phyloP scores from a whole-genome alignment of 2,113 vertebrate species.

The Papio anubis region DNA sequence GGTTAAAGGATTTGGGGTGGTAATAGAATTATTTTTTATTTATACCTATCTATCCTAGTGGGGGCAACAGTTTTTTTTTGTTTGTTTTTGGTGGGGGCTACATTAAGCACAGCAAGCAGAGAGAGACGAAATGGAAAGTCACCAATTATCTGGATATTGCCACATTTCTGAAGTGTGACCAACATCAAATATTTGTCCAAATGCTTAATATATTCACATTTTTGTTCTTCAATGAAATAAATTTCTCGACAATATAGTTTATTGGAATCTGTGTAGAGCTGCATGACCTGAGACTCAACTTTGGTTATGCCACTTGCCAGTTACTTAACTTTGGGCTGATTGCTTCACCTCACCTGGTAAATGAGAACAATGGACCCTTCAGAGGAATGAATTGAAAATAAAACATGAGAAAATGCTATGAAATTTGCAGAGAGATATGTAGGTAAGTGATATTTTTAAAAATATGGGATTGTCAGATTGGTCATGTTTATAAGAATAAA shows the following conservation, averaged over 20 bases:
- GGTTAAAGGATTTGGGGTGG: conserved; percentile 54
- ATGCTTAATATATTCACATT: neutral
- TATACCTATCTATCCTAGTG: conserved; percentile 48
- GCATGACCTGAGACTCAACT: neutral
- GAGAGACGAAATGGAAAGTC: neutral
- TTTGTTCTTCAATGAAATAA: neutral
- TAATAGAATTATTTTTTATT: conserved; percentile 67
- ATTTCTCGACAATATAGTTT: neutral
- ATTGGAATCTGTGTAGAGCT: no score
- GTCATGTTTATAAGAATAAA: neutral
- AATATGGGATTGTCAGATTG: neutral
- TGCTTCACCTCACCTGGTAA: neutral
- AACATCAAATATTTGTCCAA: neutral
- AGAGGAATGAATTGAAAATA: neutral
- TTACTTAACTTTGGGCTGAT: neutral
- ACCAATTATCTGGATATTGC: neutral
- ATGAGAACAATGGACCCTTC: neutral
- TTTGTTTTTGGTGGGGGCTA: neutral
- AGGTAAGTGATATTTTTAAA: accelerated
- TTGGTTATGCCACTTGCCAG: neutral
- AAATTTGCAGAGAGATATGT: neutral
- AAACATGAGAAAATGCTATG: neutral
- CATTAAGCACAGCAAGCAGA: neutral
- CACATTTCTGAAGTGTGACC: neutral
- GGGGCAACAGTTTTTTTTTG: conserved; percentile 2